phyloP scores from a whole-genome alignment of 2,113 vertebrate genomes.

The Martes martes region DNA sequence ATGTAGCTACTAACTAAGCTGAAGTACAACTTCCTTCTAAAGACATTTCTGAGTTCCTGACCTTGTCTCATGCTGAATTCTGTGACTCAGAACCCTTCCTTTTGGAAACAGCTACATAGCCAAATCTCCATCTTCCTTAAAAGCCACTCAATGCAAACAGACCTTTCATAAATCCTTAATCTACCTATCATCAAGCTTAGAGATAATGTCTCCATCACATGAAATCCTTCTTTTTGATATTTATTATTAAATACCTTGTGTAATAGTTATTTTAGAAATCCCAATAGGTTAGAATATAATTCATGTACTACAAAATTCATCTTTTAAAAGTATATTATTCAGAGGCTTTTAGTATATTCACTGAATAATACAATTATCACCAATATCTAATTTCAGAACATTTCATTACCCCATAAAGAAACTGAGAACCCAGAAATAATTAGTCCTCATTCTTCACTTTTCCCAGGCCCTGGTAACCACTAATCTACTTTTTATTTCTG shows the following conservation, averaged over 20 bases:
- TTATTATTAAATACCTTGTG: neutral
- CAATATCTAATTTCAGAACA: neutral
- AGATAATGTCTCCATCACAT: neutral
- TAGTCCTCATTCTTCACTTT: neutral
- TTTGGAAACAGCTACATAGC: neutral
- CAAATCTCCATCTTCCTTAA: neutral
- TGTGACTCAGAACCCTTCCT: neutral
- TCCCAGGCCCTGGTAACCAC: neutral
- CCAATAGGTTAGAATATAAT: neutral
- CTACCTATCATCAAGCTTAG: neutral
- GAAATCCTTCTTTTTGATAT: constrained; percentile 11
- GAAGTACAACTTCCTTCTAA: neutral
- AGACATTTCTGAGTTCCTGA: neutral
- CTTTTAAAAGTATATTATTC: neutral
- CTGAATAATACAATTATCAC: neutral
- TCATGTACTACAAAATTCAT: neutral
- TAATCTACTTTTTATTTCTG: neutral
- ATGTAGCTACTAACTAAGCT: neutral
- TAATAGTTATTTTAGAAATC: neutral
- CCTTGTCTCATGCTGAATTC: neutral
- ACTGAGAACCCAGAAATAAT: neutral
- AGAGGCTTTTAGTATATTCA: neutral
- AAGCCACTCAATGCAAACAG: neutral
- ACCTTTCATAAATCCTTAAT: neutral
- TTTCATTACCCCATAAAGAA: neutral